Base-by-base conservation (phyloP, 2,113 vertebrate species). In the Tor tambroides region DNA sequence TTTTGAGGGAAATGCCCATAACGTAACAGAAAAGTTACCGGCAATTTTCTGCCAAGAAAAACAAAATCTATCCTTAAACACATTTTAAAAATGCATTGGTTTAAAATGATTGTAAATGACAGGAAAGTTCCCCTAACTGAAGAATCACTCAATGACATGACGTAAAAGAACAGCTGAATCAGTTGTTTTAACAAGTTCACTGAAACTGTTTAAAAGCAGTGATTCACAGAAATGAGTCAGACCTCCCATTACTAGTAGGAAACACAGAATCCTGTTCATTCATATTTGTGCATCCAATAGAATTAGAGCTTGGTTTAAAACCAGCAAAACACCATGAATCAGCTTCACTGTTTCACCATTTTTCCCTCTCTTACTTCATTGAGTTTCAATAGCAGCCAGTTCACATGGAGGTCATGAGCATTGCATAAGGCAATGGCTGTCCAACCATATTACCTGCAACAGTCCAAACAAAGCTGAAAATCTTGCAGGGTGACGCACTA, bases 391-490 rank as follows among this genome's bases (percentile, higher is more conserved):
- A 46, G 59, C 79, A 30, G 80, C 59, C 80, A 63, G 81, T 83
- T 83, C 81, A 83, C 81, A 32, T 23, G 12, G 81, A 51, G 81
- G 81, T 83, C 81, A 83, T n/a, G 46, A 84, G 28, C 49, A 38
- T 54, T 84, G 83, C 83, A 59, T 56, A 74, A 84, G 83, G 26
- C 81, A 35, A 83, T 51, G 81, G 32, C 69, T 74, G 65, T 56
- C 69, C 83, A 6, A 38, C 67, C 83, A 74, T 35, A 84, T 84
- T 74, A 74, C 83, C 49, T 74, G 49, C 30, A 84, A 84, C 63
- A 69, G 80, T 83, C 81, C 17, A 71, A 84, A 74, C 28, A 84
- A 74, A 74, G 46, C 82, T 74, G 32, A 56, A 84, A 74, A 84
- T 74, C 67, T 56, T 74, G 65, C 67, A 35, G 83, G 65, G 28